Conservation (phyloP, 2,797 vertebrate genomes). For the Argentina silus region DNA sequence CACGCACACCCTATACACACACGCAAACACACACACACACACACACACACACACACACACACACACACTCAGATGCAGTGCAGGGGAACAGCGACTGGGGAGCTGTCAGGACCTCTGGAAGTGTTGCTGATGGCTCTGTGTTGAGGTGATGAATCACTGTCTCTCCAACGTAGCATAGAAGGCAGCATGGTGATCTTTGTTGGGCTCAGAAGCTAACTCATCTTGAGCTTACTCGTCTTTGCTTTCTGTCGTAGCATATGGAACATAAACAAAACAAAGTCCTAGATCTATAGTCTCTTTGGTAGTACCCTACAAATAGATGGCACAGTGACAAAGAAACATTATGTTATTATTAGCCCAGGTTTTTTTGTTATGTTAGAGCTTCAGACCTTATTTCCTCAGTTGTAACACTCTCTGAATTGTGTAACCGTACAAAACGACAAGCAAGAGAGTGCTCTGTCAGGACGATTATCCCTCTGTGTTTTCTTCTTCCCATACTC, state of each 20-base stretch:
- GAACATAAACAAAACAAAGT: background rate
- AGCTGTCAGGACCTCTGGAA: background rate
- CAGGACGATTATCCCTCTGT: conserved; percentile 1
- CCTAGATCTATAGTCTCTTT: background rate
- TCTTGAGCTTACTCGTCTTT: background rate
- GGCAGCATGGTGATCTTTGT: background rate
- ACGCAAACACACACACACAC: background rate
- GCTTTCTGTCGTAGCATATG: background rate
- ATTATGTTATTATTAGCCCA: too few species aligned
- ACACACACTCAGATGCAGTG: background rate
- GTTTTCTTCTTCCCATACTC: background rate
- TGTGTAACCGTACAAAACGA: background rate
- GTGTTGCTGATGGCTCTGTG: background rate
- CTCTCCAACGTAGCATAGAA: background rate
- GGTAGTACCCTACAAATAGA: too few species aligned
- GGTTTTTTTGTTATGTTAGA: too few species aligned
- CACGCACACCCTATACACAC: background rate
- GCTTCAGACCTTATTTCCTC: too few species aligned
- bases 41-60: background rate
- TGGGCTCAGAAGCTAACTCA: background rate
- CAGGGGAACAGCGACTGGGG: background rate
- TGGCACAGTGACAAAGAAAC: too few species aligned
- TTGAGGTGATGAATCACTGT: conserved; percentile 1
- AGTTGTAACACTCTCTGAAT: background rate
- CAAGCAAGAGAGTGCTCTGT: background rate